These are phyloP conservation scores for Solen grandis DNA, from an alignment of 1,140 invertebrate genomes.

Conservation along the genomic window DNA sequence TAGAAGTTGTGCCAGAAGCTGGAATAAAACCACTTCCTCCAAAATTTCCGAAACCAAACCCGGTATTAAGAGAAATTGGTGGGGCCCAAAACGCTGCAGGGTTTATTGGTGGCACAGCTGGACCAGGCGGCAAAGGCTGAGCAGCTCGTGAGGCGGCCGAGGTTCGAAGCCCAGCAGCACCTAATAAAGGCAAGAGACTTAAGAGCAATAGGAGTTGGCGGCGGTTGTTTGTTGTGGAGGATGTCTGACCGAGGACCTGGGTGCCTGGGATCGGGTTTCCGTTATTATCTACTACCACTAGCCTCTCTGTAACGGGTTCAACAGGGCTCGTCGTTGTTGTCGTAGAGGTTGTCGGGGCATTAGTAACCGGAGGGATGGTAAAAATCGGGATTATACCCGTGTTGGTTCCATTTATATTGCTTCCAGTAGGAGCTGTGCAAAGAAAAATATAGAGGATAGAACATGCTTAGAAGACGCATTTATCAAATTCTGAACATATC, in stretches of 20 bases:
- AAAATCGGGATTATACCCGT: background rate
- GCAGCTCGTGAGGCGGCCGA: background rate
- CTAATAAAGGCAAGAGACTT: slow-evolving; percentile 25
- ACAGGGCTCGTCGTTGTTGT: background rate
- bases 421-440: background rate
- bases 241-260: background rate
- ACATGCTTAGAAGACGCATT: background rate
- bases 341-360: slow-evolving; percentile 2
- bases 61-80: background rate
- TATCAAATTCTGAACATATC: background rate
- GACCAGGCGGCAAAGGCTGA: background rate
- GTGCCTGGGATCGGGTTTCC: background rate
- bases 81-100: background rate
- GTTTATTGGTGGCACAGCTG: background rate
- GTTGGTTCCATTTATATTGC: background rate
- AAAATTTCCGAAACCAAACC: slow-evolving; percentile 32
- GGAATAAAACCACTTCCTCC: background rate
- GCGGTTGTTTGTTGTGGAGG: background rate
- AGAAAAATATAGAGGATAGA: background rate
- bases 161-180: background rate
- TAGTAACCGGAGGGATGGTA: background rate
- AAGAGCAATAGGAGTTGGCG: slow-evolving; percentile 13
- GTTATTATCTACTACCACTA: background rate
- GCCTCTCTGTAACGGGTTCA: background rate
- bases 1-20: too few relatives aligned